Conservation (phyloP, 1,140 invertebrate species). For the Penaeus vannamei region DNA sequence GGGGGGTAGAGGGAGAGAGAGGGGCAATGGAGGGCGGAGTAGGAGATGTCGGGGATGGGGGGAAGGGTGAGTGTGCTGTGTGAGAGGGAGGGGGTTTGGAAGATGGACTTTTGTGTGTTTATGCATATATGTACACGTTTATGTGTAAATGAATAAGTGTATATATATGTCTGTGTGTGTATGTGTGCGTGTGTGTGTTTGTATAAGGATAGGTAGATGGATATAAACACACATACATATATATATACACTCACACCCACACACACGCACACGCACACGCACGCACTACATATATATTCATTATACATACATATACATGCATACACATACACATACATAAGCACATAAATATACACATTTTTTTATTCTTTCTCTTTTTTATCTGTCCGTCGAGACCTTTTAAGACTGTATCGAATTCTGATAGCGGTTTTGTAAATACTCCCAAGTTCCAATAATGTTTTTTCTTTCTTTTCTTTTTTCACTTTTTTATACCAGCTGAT, state of each 20-base stretch:
- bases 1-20: not conserved
- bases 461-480: too few relatives aligned
- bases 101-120: not conserved
- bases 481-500: too few relatives aligned
- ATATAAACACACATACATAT: slow-evolving; percentile 17
- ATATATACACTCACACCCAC: not conserved
- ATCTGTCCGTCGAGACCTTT: too few relatives aligned
- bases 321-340: slow-evolving; percentile 2
- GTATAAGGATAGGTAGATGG: too few relatives aligned
- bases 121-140: not conserved
- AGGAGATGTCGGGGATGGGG: not conserved
- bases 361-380: too few relatives aligned
- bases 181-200: slow-evolving; percentile 24
- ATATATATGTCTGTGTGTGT: slow-evolving; percentile 6
- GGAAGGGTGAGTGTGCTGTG: not conserved
- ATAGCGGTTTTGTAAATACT: too few relatives aligned
- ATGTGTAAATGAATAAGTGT: not conserved
- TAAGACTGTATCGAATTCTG: too few relatives aligned
- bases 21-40: not conserved
- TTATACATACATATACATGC: not conserved
- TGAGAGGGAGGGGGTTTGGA: not conserved
- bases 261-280: slow-evolving; percentile 8
- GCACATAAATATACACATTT: slow-evolving; percentile 5
- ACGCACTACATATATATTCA: not conserved
- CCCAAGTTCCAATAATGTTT: too few relatives aligned